Evolutionary conservation across 2,113 vertebrate species (phyloP).

Genomic region (Apteryx owenii): DNA sequence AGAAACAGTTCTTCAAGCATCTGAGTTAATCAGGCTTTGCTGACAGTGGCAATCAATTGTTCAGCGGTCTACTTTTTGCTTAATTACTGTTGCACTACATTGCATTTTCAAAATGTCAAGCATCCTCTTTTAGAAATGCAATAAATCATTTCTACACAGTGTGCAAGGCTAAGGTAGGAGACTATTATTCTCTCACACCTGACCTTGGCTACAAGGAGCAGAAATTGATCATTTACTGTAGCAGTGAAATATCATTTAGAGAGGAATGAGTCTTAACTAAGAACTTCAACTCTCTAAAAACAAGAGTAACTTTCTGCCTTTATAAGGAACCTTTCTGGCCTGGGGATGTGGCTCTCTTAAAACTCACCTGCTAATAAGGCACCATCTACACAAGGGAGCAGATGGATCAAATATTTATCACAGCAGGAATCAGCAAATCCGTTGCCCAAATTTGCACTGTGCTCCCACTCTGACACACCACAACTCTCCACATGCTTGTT

Average conservation of each 20-base stretch:
- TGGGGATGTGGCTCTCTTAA: not conserved
- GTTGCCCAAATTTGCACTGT: not conserved
- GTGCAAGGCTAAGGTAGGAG: conserved; percentile 38
- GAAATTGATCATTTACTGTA: conserved; percentile 71
- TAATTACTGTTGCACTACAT: conserved; percentile 79
- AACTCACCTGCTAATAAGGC: not conserved
- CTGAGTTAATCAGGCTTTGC: conserved; percentile 80
- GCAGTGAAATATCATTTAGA: conserved; percentile 33
- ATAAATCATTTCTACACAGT: conserved; percentile 76
- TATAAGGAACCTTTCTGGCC: not conserved
- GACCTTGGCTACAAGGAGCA: conserved; percentile 70
- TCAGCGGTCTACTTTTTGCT: conserved; percentile 69
- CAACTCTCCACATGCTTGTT: not conserved
- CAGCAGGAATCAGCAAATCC: not conserved
- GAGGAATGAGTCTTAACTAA: conserved; percentile 37
- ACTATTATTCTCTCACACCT: conserved; percentile 71
- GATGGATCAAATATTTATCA: not conserved
- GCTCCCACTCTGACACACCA: not conserved
- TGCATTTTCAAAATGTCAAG: conserved; percentile 82
- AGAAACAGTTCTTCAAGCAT: conserved; percentile 75
- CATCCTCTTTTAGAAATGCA: conserved; percentile 74
- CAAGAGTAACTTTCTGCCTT: not conserved
- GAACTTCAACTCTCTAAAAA: not conserved
- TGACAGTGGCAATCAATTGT: conserved; percentile 81
- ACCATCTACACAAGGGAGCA: not conserved